Conservation (phyloP, 2,113 vertebrate species). For the Xenopus tropicalis region UCB_Xtro_10.0 CM004447.2:26005001-26005500, state of each 20-base stretch:
- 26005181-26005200: background rate
- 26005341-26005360: constrained; percentile 36
- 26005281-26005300: constrained; percentile 36
- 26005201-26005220: background rate
- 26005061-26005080: too few relatives aligned
- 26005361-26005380: constrained; percentile 29
- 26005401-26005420: constrained; percentile 21
- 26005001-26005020: too few relatives aligned
- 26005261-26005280: constrained; percentile 39
- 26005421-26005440: constrained; percentile 19
- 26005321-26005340: constrained; percentile 36
- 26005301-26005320: constrained; percentile 27
- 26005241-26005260: constrained; percentile 34
- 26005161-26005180: too few relatives aligned
- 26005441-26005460: background rate
- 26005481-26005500: background rate
- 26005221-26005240: constrained; percentile 14
- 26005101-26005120: too few relatives aligned
- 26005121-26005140: too few relatives aligned
- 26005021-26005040: too few relatives aligned
- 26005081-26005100: too few relatives aligned
- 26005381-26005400: constrained; percentile 10
- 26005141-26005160: too few relatives aligned
- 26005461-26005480: background rate
- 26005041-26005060: too few relatives aligned